phyloP scores from a whole-genome alignment of 1,140 invertebrate species.

The Berghia stephanieae region DNA sequence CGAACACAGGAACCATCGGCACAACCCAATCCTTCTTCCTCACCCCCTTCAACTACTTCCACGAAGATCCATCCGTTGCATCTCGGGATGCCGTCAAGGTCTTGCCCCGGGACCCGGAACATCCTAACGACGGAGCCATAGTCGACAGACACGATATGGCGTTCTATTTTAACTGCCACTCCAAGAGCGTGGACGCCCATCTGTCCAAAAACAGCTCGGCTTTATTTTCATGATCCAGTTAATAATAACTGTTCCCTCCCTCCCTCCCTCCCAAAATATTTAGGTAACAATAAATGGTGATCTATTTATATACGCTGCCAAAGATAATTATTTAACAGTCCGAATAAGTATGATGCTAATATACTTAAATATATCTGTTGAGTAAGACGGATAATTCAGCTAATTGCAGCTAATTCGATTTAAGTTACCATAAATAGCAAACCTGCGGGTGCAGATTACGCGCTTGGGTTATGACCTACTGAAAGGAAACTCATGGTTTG shows the following conservation, averaged over 20 bases:
- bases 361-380: not conserved
- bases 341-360: not conserved
- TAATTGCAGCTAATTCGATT: not conserved
- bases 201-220: not conserved
- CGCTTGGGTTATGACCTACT: no score
- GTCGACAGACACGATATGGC: conserved; percentile 40
- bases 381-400: not conserved
- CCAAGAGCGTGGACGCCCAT: not conserved
- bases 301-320: not conserved
- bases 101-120: conserved; percentile 69
- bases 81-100: conserved; percentile 48
- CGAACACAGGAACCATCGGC: conserved; percentile 49
- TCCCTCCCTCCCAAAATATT: no score
- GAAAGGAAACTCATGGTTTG: no score
- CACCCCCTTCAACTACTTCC: conserved; percentile 58
- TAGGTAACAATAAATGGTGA: no score
- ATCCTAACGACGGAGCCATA: conserved; percentile 36
- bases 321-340: not conserved
- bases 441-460: no score
- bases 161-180: not conserved
- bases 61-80: conserved; percentile 50
- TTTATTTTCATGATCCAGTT: conserved; percentile 16
- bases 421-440: no score
- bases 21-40: conserved; percentile 47
- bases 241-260: no score